A percentile compares a stretch with the other conserved stretches of the same genome.
phyloP scores from a whole-genome alignment of 2,797 vertebrate genomes.

The Oryzias sinensis region DNA sequence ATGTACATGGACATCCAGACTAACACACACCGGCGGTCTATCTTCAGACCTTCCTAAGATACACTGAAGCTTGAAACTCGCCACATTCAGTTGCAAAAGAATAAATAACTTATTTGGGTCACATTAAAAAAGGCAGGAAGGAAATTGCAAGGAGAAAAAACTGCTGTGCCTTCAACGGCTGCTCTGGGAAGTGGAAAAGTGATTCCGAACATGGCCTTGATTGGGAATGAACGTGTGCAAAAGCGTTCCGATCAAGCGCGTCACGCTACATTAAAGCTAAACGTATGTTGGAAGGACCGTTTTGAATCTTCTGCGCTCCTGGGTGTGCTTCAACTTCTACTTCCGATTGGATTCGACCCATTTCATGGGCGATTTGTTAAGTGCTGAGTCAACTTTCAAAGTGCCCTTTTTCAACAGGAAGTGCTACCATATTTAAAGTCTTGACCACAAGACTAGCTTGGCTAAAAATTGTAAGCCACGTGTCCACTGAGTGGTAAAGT shows the following conservation, averaged over 20 bases:
- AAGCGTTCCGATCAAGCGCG: conserved; percentile 55
- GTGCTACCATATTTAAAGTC: conserved; percentile 59
- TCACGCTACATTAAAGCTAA: conserved; percentile 69
- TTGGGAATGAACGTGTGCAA: conserved; percentile 50
- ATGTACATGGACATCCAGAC: conserved; percentile 45
- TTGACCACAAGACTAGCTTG: conserved; percentile 37
- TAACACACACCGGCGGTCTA: conserved; percentile 40
- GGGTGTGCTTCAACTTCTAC: conserved; percentile 65
- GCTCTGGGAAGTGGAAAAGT: conserved; percentile 29
- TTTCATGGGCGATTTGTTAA: conserved; percentile 45
- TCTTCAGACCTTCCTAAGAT: conserved; percentile 63
- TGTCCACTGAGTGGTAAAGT: too few species aligned
- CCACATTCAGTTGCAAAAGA: conserved; percentile 74
- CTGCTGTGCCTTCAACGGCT: conserved; percentile 17
- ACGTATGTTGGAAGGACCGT: conserved; percentile 32
- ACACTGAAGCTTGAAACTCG: conserved; percentile 55
- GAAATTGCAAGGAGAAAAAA: conserved; percentile 45
- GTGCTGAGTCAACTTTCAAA: conserved; percentile 66
- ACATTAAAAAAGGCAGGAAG: conserved; percentile 53
- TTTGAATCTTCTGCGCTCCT: conserved; percentile 40
- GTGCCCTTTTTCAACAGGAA: conserved; percentile 54
- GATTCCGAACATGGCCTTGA: conserved; percentile 20
- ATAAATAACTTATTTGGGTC: conserved; percentile 69
- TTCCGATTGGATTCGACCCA: conserved; percentile 37
- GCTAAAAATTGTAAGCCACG: conserved; percentile 21